phyloP scores from a whole-genome alignment of 2,888 invertebrate genomes.

The Pristionchus fissidentatus region DNA sequence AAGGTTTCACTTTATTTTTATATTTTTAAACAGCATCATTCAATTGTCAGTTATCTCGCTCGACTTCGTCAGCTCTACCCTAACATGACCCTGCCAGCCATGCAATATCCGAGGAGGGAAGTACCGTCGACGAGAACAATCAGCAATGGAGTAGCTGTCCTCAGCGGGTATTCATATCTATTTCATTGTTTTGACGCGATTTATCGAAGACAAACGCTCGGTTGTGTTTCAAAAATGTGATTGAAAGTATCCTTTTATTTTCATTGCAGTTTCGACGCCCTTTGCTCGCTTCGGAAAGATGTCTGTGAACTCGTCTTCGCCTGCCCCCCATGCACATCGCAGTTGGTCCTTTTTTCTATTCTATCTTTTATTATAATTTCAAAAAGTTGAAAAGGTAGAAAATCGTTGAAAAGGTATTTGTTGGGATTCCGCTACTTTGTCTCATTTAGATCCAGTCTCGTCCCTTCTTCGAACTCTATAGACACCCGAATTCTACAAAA shows the following conservation, averaged over 20 bases:
- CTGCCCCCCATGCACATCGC: slow-evolving; percentile 23
- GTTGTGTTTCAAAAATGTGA: no score
- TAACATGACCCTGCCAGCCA: slow-evolving; percentile 16
- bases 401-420: background rate
- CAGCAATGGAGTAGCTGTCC: background rate
- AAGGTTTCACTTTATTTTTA: background rate
- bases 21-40: background rate
- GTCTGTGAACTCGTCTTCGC: slow-evolving; percentile 30
- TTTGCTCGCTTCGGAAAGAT: slow-evolving; percentile 36
- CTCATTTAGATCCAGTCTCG: background rate
- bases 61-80: slow-evolving; percentile 43
- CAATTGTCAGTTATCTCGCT: slow-evolving; percentile 35
- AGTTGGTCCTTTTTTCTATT: background rate
- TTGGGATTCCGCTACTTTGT: no score
- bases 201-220: background rate
- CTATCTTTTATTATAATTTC: background rate
- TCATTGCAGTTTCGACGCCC: slow-evolving; percentile 31
- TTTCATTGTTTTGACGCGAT: background rate
- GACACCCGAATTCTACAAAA: background rate
- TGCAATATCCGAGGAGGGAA: slow-evolving; percentile 20
- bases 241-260: background rate
- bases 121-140: background rate
- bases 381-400: background rate
- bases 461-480: background rate
- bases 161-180: background rate